Percentiles rank a stretch among this genome's conserved stretches.
These are phyloP conservation scores for Patella depressa DNA, from an alignment of 2,888 invertebrate species.

Conservation along the genomic window DNA sequence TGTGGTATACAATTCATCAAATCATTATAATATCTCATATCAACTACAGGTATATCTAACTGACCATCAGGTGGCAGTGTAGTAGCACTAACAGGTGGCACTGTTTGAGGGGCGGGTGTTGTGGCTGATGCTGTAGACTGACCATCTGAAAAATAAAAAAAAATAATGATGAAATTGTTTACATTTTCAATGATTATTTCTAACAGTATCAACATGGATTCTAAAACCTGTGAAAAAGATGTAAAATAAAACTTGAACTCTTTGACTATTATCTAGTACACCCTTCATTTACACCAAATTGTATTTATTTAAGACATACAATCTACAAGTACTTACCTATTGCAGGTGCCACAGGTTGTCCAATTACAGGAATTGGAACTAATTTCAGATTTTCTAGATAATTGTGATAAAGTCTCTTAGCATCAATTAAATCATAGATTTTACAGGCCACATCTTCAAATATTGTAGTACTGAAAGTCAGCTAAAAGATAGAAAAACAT, in stretches of 20 bases:
- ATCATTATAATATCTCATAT: constrained; percentile 70
- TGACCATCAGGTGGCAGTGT: constrained; percentile 41
- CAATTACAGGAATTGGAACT: constrained; percentile 56
- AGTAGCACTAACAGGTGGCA: constrained; percentile 35
- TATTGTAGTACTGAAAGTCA: constrained; percentile 58
- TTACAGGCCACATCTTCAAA: constrained; percentile 69
- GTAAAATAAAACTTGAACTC: no score
- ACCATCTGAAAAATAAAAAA: constrained; percentile 10
- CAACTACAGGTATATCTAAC: constrained; percentile 47
- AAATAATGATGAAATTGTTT: no score
- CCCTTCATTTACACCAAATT: no score
- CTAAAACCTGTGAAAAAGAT: no score
- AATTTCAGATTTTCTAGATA: constrained; percentile 67
- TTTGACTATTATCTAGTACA: no score
- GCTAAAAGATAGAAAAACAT: constrained; percentile 34
- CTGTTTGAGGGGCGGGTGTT: constrained; percentile 23
- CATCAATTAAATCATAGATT: constrained; percentile 68
- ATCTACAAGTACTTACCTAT: not conserved
- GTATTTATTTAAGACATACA: no score
- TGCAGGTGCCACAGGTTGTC: constrained; percentile 22
- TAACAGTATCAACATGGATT: no score
- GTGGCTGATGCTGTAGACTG: constrained; percentile 19
- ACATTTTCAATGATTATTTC: no score
- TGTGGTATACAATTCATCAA: constrained; percentile 67
- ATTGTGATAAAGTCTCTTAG: constrained; percentile 64